A percentile compares a stretch with the other conserved stretches of the same genome.
Evolutionary conservation across 2,888 invertebrate species (phyloP).

Genomic region (Aromia moschata): DNA sequence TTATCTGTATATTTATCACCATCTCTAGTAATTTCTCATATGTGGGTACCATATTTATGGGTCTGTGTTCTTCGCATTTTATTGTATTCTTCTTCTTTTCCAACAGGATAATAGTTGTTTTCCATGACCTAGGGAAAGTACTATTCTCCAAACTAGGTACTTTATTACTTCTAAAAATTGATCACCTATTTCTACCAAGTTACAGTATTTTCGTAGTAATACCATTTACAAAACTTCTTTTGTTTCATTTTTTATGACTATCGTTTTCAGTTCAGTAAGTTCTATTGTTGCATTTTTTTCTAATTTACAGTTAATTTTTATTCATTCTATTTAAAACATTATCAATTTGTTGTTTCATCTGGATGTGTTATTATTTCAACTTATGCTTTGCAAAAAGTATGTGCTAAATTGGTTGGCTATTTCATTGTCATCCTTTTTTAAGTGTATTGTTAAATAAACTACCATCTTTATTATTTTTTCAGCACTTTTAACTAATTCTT

Average conservation of each 20-base stretch:
- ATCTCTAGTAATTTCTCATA: constrained; percentile 10
- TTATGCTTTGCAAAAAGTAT: too few relatives aligned
- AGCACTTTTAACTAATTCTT: too few relatives aligned
- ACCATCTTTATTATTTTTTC: too few relatives aligned
- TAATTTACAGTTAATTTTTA: too few relatives aligned
- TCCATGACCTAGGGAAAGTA: too few relatives aligned
- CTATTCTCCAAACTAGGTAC: constrained; percentile 3
- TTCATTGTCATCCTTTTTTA: too few relatives aligned
- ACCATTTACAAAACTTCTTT: constrained; percentile 1
- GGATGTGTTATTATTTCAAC: too few relatives aligned
- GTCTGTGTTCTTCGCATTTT: constrained; percentile 3
- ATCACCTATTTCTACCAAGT: constrained; percentile 7
- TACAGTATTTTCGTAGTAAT: constrained; percentile 13
- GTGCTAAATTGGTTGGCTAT: too few relatives aligned
- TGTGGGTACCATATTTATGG: constrained; percentile 14
- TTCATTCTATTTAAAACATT: too few relatives aligned
- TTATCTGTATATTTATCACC: constrained; percentile 7
- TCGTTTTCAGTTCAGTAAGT: neutral
- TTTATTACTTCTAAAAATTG: constrained; percentile 48
- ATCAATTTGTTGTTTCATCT: too few relatives aligned
- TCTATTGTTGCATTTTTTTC: too few relatives aligned
- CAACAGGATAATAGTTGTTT: constrained; percentile 18
- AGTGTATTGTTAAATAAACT: too few relatives aligned
- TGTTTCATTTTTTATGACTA: neutral
- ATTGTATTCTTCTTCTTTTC: constrained; percentile 15